Evolutionary conservation across 2,888 invertebrate species (phyloP).

Genomic region (Protula sp.): DNA sequence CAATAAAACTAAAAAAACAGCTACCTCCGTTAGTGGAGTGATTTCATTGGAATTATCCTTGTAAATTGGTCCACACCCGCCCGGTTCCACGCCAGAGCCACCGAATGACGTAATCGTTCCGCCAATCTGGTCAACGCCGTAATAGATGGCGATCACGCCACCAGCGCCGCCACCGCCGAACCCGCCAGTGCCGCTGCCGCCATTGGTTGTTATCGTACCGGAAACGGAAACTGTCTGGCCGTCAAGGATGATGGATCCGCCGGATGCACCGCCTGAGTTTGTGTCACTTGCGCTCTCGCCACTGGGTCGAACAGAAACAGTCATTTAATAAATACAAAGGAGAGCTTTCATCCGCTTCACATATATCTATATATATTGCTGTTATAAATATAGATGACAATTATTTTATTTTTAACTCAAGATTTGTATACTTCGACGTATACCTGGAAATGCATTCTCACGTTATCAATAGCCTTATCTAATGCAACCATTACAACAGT

Average conservation of each 20-base stretch:
- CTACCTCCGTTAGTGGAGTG: too few relatives aligned
- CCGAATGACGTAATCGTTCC: slow-evolving; percentile 25
- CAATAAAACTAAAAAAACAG: too few relatives aligned
- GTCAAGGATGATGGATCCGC: background rate
- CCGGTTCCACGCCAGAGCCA: slow-evolving; percentile 21
- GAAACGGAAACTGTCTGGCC: background rate
- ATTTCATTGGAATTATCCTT: slow-evolving; percentile 1
- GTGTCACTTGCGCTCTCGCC: background rate
- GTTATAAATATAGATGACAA: too few relatives aligned
- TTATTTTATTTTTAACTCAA: too few relatives aligned
- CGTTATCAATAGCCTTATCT: too few relatives aligned
- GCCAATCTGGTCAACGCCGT: slow-evolving; percentile 22
- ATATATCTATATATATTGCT: too few relatives aligned
- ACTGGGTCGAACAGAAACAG: too few relatives aligned
- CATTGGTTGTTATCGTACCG: slow-evolving; percentile 5
- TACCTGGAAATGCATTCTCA: too few relatives aligned
- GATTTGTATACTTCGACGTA: too few relatives aligned
- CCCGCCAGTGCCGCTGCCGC: slow-evolving; percentile 28
- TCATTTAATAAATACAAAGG: too few relatives aligned
- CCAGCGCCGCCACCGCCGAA: slow-evolving; percentile 30
- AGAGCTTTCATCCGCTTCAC: too few relatives aligned
- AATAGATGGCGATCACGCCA: slow-evolving; percentile 28
- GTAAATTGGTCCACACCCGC: slow-evolving; percentile 32
- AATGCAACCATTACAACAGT: too few relatives aligned
- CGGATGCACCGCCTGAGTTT: background rate